Evolutionary conservation across 2,797 vertebrate species (phyloP), one percentile per base, ranked within the genome.

Genomic region (Manis crassicaudata): DNA sequence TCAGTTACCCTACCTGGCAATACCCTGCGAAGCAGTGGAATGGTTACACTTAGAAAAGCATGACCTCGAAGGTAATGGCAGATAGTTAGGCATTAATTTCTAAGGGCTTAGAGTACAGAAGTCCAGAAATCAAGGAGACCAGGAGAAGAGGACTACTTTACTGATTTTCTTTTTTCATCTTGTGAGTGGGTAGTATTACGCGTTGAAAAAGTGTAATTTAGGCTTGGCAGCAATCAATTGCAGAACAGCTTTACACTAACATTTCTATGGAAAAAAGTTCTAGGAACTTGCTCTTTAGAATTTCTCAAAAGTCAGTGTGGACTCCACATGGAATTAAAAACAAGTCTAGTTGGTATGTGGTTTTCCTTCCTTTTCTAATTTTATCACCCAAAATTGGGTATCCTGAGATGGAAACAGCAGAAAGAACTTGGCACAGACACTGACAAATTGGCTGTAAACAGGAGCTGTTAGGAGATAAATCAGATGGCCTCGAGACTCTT

Each of bases 201-300:
- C 75, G 91, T 70, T 93, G 80, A 83, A 86, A 94, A 92, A 82
- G 68, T 80, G 65, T 84, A 88, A 88, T 94, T 80, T 86, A 76
- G 75, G 60, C 79, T 37, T 79, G 76, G 95, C 81, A 88, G 97
- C 92, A 88, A 96, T 97, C 96, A 96, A 76, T 70, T 58, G 35
- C 92, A 56, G 73, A 83, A 60, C 46, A 82, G 81, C 68, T 80
- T 88, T 46, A 62, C 37, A 23, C 68, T 88, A 93, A 79, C 87
- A 89, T 88, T 84, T 83, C 54, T 21, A 62, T 20, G 29, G 81
- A 21, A 54, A 80, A 77, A 70, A 25, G 60, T 81, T 94, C 65
- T 76, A 93, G 76, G 72, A 90, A 90, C 91, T 93, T 63, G 86
- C 81, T 97, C 86, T 91, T 87, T 90, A 63, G 60, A 96, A 93